These are phyloP conservation scores for Apeira syringaria DNA, from an alignment of 2,888 invertebrate species.

Conservation along the genomic window DNA sequence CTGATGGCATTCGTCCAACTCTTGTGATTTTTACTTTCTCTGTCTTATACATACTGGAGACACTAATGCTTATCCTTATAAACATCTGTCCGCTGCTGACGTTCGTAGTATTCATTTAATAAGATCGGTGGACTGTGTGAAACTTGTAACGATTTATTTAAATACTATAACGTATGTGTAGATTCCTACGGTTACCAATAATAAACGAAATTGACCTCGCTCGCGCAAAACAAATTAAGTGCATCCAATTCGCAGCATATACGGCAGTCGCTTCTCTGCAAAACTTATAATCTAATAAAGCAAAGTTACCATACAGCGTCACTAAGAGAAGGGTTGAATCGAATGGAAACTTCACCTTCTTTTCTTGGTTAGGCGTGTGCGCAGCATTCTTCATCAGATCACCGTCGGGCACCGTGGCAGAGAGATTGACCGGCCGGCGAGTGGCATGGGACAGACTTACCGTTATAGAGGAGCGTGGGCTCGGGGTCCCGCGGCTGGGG, in stretches of 20 bases:
- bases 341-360: constrained; percentile 5
- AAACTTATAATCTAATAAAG: constrained; percentile 31
- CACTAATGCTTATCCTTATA: too few species aligned
- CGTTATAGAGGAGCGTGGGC: constrained; percentile 90
- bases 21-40: constrained; percentile 7
- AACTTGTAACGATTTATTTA: too few species aligned
- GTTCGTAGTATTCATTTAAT: too few species aligned
- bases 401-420: constrained; percentile 76
- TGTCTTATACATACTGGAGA: too few species aligned
- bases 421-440: constrained; percentile 23
- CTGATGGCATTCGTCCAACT: constrained; percentile 24
- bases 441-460: constrained; percentile 69
- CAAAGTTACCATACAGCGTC: constrained; percentile 6
- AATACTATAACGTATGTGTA: too few species aligned
- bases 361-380: constrained; percentile 4
- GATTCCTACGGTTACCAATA: neutral
- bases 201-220: constrained; percentile 44
- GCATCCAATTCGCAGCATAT: constrained; percentile 58
- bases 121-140: too few species aligned
- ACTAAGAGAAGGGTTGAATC: neutral
- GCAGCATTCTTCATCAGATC: constrained; percentile 34
- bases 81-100: too few species aligned
- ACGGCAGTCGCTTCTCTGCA: constrained; percentile 52
- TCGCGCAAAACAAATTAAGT: constrained; percentile 45
- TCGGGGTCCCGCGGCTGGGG: constrained; percentile 88